Base-by-base conservation (phyloP, 1,140 invertebrate genomes). In the Drosophila lowei region DNA sequence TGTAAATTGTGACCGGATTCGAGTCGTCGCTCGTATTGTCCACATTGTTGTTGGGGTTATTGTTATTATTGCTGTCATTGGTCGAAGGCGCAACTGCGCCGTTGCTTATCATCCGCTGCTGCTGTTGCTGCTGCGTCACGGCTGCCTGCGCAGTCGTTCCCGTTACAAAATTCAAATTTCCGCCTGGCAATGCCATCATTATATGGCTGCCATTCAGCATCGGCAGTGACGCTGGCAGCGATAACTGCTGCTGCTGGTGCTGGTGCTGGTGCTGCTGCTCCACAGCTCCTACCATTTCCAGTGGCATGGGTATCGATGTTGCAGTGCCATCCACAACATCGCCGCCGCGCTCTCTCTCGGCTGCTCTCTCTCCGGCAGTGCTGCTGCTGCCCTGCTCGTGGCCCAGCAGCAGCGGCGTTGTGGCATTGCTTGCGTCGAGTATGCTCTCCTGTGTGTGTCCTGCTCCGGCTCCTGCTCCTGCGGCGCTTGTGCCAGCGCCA, bases 1-100 rank as follows among this genome's bases (percentile, higher is more conserved):
- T 95, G 94, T 96, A 96, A 92, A 96, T 96, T 67, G 95, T 96
- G 92, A 95, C 94, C 91, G 94, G 93, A 92, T 95, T 95, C 90
- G 95, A 95, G 92, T 96, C 95, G 88, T 96, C 95, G 93, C 95
- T 96, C 89, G 94, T 94, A 90, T 94, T 95, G 92, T 95, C 95
- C 64, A 94, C 94, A 91, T 94, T 95, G 91, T 94, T 95, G 91
- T 94, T 94, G 74, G 92, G 93, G 91, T 94, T 93, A 91, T 94
- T 94, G 53, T 49, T 68, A 21, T 53, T 75, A 34, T 67, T 76
- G 73, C 56, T 74, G 48, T 60, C 59, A 65, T 68, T 83, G 93
- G 90, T 84, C 91, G 71, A 65, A 86, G 74, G 91, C 90, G 54
- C 91, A n/a, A 72, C 57, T 28, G 58, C 55, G 52, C 57, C 56